Base-by-base conservation (phyloP, 1,140 invertebrate species). In the Chionoecetes opilio region DNA sequence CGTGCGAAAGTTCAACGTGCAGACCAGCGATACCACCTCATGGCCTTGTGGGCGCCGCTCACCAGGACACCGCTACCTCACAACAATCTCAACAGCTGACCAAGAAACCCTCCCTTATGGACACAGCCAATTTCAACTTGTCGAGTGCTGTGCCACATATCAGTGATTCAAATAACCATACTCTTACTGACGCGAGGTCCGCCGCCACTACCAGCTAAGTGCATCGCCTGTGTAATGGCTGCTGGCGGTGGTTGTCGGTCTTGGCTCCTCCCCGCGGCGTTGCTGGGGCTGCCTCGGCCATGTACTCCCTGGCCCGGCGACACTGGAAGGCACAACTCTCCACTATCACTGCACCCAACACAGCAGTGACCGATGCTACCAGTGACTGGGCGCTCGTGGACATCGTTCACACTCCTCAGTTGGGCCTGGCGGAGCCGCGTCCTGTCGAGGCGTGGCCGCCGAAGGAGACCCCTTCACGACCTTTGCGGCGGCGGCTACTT, bases 231-330 rank as follows among this genome's bases (percentile, higher is more conserved):
- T 75, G 63, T 75, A 5, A 75, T 75, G 63, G 63, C 63, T 8
- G 63, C 63, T 53, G 63, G 63, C 63, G 63, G 26, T 6, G 63
- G 63, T 75, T 26, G n/a, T 75, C 63, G 63, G 21, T 26, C 63
- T 26, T 75, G 21, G 21, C 21, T 5, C n/a, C 6, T 26, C n/a
- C 46, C 46, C 8, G 11, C 46, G 46, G 46, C 21, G 46, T 11
- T 53, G 46, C 21, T 53, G 46, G 63, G 21, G 63, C 21, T 14
- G 38, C 17, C n/a, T 9, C 17, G 2, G 86, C 6, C 35, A 88
- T 88, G 86, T 88, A 88, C 86, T 88, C 86, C 37, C 35, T 88
- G 5, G n/a, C 35, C 86, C 3, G 26, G 32, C 86, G 86, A 88
- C 86, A 88, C 32, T 38, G 35, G 86, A 17, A 41, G 5, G n/a